Evolutionary conservation across 2,888 invertebrate species (phyloP).

Genomic region (Torymus texanus): DNA sequence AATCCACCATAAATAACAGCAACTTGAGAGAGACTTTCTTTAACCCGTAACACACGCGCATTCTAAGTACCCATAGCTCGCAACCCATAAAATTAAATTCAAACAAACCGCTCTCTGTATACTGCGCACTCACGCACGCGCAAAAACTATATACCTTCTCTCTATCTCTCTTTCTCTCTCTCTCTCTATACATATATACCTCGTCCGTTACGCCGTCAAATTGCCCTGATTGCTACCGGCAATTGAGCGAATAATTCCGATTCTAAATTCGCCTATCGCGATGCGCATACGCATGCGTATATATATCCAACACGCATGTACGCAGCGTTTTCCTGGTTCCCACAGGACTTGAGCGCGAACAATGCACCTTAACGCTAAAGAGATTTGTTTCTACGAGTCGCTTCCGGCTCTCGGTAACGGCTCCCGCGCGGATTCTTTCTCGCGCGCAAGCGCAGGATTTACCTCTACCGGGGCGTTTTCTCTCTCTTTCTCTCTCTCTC

Average conservation of each 20-base stretch:
- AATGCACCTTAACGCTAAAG: slow-evolving; percentile 35
- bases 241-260: slow-evolving; percentile 41
- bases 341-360: not conserved
- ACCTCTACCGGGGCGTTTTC: slow-evolving; percentile 35
- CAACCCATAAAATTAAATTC: not conserved
- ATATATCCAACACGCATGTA: too few species aligned
- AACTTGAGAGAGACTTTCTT: too few species aligned
- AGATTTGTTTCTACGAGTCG: slow-evolving; percentile 55
- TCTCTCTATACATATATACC: too few species aligned
- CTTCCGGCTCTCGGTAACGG: slow-evolving; percentile 50
- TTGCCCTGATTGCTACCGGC: not conserved
- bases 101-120: not conserved
- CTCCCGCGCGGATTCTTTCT: slow-evolving; percentile 32
- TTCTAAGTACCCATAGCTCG: too few species aligned
- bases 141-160: too few species aligned
- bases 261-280: slow-evolving; percentile 33
- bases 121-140: too few species aligned
- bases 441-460: slow-evolving; percentile 34
- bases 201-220: slow-evolving; percentile 13
- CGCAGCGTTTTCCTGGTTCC: too few species aligned
- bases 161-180: too few species aligned
- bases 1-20: too few species aligned
- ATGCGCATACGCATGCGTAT: not conserved
- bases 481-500: not conserved
- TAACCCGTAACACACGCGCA: too few species aligned